Base-by-base conservation (phyloP, 2,797 vertebrate genomes). In the Phrynocephalus guinanensis region DNA sequence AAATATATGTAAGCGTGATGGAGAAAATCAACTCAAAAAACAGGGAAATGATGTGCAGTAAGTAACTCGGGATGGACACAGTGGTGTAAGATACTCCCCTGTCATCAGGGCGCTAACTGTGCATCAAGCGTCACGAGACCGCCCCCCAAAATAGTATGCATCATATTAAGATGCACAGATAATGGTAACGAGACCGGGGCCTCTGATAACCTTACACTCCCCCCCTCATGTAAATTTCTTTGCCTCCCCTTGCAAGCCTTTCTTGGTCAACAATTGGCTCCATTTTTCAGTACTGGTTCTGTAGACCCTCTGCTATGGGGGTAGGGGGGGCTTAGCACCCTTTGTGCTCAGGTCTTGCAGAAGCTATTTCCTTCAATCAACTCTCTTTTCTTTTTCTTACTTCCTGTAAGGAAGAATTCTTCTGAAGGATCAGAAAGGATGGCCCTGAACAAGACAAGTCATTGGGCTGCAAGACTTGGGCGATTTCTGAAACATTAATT, bases 221-320 rank as follows among this genome's bases (percentile, higher is more conserved):
- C n/a, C n/a, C n/a, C 60, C 60, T 18, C 48, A 87, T 60, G 80
- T 87, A 92, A 91, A 92, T 90, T 90, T 79, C 75, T 60, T 87
- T 93, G 91, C 5, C 30, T 22, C 4, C 30, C 10, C 38, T 24
- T 52, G 4, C 16, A 4, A n/a, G 18, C 73, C 20, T 38, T 66
- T 80, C 52, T 30, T 16, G 22, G 16, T 79, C 30, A 16, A 1
- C 30, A 60, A 4, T 33, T 38, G 30, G 60, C 10, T 80, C 18
- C 30, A 63, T 8, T 30, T 63, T 66, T 38, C 56, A 33, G 20
- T 79, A 7, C 6, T 16, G 6, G 16, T 79, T 56, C 50, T 26
- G 6, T 30, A 50, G 15, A 28, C 15, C n/a, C 78, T 79, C n/a
- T 79, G 22, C 60, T 38, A 16, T 66, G n/a, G 15, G 56, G n/a